Percentiles rank a stretch among this genome's conserved stretches.
Conservation (phyloP, 1,140 invertebrate genomes). For the Sinonovacula constricta region DNA sequence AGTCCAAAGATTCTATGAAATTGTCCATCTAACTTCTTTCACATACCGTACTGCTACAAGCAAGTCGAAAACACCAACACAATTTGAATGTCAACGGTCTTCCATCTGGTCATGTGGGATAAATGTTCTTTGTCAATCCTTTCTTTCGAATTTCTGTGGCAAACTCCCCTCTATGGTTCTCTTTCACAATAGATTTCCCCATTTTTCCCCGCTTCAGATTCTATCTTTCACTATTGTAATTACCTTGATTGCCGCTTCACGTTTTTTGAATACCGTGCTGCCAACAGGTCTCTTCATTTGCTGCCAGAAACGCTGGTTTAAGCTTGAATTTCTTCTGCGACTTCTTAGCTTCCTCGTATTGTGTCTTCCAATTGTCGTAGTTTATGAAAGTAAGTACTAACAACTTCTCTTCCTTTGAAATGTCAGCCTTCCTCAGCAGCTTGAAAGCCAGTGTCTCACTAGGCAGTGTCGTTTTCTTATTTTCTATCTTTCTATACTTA, state of each 20-base stretch:
- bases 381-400: slow-evolving; percentile 61
- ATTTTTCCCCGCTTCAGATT: slow-evolving; percentile 9
- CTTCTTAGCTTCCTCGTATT: slow-evolving; percentile 57
- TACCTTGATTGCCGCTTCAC: not conserved
- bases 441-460: too few relatives aligned
- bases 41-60: slow-evolving; percentile 37
- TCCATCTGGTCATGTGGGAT: slow-evolving; percentile 8
- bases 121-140: too few relatives aligned
- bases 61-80: slow-evolving; percentile 25
- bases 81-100: slow-evolving; percentile 13
- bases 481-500: slow-evolving; percentile 56
- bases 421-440: too few relatives aligned
- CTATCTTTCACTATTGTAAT: slow-evolving; percentile 10
- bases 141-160: too few relatives aligned
- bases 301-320: too few relatives aligned
- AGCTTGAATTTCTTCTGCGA: slow-evolving; percentile 50
- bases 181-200: slow-evolving; percentile 16
- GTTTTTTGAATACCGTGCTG: slow-evolving; percentile 44
- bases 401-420: too few relatives aligned
- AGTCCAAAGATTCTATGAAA: too few relatives aligned
- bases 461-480: slow-evolving; percentile 55
- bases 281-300: slow-evolving; percentile 52
- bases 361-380: slow-evolving; percentile 51
- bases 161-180: too few relatives aligned
- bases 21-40: too few relatives aligned